Evolutionary conservation across 2,113 vertebrate genomes (phyloP).

Genomic region (Bungarus multicinctus): DNA sequence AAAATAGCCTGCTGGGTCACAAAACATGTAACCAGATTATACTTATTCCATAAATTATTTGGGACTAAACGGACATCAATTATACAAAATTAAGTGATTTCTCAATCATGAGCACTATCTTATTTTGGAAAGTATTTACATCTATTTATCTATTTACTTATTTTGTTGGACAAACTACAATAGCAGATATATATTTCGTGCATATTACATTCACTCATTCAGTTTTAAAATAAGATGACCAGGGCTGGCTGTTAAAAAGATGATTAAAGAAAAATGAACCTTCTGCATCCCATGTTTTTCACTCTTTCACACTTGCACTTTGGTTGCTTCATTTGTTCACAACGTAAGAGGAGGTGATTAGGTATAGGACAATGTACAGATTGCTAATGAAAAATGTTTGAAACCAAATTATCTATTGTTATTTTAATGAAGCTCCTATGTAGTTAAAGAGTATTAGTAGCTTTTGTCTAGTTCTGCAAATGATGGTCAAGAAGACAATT

Average conservation of each 20-base stretch:
- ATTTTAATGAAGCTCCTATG: background rate
- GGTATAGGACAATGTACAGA: background rate
- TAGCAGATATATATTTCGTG: background rate
- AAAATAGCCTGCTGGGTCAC: background rate
- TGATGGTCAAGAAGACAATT: background rate
- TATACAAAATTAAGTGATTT: background rate
- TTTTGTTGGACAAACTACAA: background rate
- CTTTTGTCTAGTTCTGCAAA: conserved; percentile 20
- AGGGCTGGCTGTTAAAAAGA: background rate
- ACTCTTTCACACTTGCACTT: conserved; percentile 17
- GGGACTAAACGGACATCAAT: background rate
- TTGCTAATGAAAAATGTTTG: background rate
- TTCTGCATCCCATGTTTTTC: conserved; percentile 16
- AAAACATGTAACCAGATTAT: background rate
- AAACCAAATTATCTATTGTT: background rate
- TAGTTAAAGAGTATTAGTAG: conserved; percentile 13
- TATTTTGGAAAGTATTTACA: background rate
- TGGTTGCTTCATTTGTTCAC: conserved; percentile 39
- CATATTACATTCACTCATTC: conserved; percentile 7
- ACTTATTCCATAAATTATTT: background rate
- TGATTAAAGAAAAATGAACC: background rate
- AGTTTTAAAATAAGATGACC: background rate
- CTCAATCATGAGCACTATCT: background rate
- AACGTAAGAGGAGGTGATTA: background rate
- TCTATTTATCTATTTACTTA: background rate